These are phyloP conservation scores for Pseudopleuronectes americanus DNA, from an alignment of 2,797 vertebrate genomes.

Conservation along the genomic window DNA sequence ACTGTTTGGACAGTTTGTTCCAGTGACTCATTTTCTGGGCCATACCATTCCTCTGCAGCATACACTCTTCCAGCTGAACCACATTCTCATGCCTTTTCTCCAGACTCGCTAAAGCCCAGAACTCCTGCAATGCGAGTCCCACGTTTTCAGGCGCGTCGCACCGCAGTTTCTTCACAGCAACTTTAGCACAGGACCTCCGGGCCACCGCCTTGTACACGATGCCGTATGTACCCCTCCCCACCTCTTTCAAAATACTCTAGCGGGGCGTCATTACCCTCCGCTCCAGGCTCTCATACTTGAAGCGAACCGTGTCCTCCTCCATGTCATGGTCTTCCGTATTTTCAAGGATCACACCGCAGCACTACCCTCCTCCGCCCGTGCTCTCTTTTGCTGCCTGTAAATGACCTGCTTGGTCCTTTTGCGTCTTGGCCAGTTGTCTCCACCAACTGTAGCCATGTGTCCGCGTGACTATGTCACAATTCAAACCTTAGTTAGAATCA, in stretches of 20 bases:
- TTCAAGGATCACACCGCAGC: slow-evolving; percentile 71
- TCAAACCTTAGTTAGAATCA: background rate
- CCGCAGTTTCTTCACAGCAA: slow-evolving; percentile 94
- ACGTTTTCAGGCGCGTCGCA: slow-evolving; percentile 96
- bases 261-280: slow-evolving; percentile 79
- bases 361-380: slow-evolving; percentile 44
- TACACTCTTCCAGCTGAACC: slow-evolving; percentile 94
- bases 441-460: slow-evolving; percentile 61
- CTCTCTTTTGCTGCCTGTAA: slow-evolving; percentile 32
- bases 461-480: slow-evolving; percentile 6
- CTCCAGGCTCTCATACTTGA: slow-evolving; percentile 72
- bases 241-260: slow-evolving; percentile 91
- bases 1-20: slow-evolving; percentile 89
- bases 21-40: slow-evolving; percentile 93
- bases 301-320: slow-evolving; percentile 68
- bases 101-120: slow-evolving; percentile 95
- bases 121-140: slow-evolving; percentile 93
- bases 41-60: slow-evolving; percentile 90
- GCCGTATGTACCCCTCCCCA: slow-evolving; percentile 93
- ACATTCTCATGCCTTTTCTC: slow-evolving; percentile 92
- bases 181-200: slow-evolving; percentile 86
- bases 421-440: slow-evolving; percentile 60
- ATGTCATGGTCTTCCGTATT: slow-evolving; percentile 72
- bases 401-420: slow-evolving; percentile 61
- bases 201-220: slow-evolving; percentile 94